Conservation (phyloP, 1,140 invertebrate species). For the Achatina immaculata region DNA sequence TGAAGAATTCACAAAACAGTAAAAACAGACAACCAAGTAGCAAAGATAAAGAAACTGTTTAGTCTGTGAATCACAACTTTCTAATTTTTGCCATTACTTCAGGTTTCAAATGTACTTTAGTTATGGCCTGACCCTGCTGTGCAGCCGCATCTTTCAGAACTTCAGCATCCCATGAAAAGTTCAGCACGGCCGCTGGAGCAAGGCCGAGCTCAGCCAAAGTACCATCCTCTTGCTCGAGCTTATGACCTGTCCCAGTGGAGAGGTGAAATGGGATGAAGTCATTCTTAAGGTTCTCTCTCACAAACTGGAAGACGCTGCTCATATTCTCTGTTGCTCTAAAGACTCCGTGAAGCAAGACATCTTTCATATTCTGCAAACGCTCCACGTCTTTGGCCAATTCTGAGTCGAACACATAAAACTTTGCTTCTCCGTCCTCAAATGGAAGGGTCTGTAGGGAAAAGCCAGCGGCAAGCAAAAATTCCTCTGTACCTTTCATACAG, state of each 20-base stretch:
- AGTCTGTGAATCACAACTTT: slow-evolving; percentile 20
- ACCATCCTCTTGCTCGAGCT: slow-evolving; percentile 57
- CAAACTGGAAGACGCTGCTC: slow-evolving; percentile 54
- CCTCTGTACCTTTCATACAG: slow-evolving; percentile 82
- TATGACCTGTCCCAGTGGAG: slow-evolving; percentile 53
- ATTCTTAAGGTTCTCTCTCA: slow-evolving; percentile 60
- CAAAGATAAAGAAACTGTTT: neutral
- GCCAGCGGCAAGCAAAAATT: slow-evolving; percentile 87
- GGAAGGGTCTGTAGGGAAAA: slow-evolving; percentile 74
- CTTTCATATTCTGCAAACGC: slow-evolving; percentile 78
- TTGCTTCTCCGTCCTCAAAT: slow-evolving; percentile 62
- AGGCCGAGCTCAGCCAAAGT: slow-evolving; percentile 67
- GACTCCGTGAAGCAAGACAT: slow-evolving; percentile 73
- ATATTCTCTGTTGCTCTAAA: slow-evolving; percentile 66
- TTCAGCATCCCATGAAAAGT: slow-evolving; percentile 64
- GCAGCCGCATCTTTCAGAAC: slow-evolving; percentile 59
- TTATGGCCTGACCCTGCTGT: slow-evolving; percentile 51
- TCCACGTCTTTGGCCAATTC: slow-evolving; percentile 61
- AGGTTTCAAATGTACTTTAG: slow-evolving; percentile 45
- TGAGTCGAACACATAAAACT: slow-evolving; percentile 64
- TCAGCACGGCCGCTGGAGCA: slow-evolving; percentile 68
- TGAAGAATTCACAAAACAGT: no score
- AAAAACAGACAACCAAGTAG: no score
- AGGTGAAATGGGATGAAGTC: slow-evolving; percentile 70
- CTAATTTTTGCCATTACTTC: slow-evolving; percentile 38